phyloP scores from a whole-genome alignment of 2,888 invertebrate genomes.

The Lasioglossum marginatum region DNA sequence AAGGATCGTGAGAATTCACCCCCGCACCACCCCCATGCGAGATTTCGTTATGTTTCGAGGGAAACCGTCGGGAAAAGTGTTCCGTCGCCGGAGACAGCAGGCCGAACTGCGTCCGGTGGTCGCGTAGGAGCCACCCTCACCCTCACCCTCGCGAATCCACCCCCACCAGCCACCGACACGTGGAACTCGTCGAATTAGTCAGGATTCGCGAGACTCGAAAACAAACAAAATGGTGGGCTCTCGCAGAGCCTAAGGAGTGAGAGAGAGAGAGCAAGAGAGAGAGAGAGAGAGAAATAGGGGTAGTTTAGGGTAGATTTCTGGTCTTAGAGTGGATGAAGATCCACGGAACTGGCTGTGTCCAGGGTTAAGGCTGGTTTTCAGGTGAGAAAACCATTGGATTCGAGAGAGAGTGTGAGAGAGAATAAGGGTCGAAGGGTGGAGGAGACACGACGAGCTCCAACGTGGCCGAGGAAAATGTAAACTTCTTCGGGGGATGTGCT shows the following conservation, averaged over 20 bases:
- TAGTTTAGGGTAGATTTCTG: neutral
- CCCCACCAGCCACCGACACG: constrained; percentile 6
- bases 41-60: neutral
- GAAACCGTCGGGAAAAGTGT: neutral
- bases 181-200: neutral
- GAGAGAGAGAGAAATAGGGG: neutral
- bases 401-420: neutral
- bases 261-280: neutral
- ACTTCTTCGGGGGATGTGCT: constrained; percentile 44
- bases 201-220: neutral
- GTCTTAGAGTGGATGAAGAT: neutral
- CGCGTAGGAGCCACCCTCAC: neutral
- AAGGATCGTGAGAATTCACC: neutral
- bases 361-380: neutral
- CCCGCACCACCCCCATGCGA: neutral
- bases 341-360: neutral
- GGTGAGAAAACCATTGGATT: neutral
- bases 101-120: neutral
- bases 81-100: neutral
- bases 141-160: neutral
- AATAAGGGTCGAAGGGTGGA: neutral
- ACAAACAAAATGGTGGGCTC: constrained; percentile 14
- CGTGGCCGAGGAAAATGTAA: constrained; percentile 53
- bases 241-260: neutral
- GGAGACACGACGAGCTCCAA: constrained; percentile 27